Percentiles rank a stretch among this genome's conserved stretches.
phyloP scores from a whole-genome alignment of 1,140 invertebrate species.

The Papilio glaucus region DNA sequence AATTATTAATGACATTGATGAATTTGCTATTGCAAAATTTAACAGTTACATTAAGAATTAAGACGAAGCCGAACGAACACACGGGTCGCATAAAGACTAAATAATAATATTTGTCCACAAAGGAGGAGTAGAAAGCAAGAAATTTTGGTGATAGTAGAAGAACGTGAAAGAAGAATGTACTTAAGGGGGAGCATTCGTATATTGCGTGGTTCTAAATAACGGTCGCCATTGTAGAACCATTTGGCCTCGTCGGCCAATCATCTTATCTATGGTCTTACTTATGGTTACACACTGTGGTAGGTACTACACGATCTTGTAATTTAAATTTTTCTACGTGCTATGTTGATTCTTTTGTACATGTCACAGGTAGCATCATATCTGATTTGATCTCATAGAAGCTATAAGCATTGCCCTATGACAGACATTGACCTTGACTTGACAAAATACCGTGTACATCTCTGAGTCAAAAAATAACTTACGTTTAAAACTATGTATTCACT shows the following conservation, averaged over 20 bases:
- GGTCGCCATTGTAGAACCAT: too few species aligned
- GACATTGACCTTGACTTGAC: not conserved
- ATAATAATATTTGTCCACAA: too few species aligned
- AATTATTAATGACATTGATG: slow-evolving; percentile 31
- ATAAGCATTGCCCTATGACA: slow-evolving; percentile 1
- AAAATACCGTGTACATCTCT: not conserved
- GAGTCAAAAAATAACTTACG: not conserved
- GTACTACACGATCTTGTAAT: too few species aligned
- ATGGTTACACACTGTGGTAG: too few species aligned
- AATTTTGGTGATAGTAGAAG: too few species aligned
- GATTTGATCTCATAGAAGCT: not conserved
- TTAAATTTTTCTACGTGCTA: not conserved
- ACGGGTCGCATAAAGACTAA: not conserved
- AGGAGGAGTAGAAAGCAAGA: too few species aligned
- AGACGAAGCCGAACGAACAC: not conserved
- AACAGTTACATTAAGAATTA: not conserved
- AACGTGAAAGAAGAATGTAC: too few species aligned
- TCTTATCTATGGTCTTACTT: too few species aligned
- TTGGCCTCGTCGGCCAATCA: too few species aligned
- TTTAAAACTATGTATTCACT: not conserved
- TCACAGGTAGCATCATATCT: not conserved
- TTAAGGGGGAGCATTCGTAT: too few species aligned
- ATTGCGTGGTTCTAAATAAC: too few species aligned
- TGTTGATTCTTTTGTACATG: not conserved
- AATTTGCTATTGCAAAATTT: slow-evolving; percentile 12